Conservation (phyloP, 2,113 vertebrate species). For the Ahaetulla prasina region DNA sequence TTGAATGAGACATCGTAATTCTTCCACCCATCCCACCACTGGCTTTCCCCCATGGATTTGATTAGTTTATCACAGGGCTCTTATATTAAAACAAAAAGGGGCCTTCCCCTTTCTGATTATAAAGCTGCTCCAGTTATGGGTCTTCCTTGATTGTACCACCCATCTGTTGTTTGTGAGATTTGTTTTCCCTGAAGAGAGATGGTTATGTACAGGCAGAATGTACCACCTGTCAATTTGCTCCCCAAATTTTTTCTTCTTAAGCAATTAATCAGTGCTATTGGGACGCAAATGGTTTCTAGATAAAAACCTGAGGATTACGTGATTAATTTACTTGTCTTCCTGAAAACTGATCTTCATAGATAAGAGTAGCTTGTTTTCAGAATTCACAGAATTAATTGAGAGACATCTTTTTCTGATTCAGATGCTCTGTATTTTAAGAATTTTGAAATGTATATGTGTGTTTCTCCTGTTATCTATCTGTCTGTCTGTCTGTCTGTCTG, state of each 20-base stretch:
- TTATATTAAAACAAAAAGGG: conserved; percentile 33
- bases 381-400: background rate
- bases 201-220: conserved; percentile 36
- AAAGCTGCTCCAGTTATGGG: conserved; percentile 11
- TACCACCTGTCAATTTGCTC: conserved; percentile 56
- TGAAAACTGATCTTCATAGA: conserved; percentile 35
- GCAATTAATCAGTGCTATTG: conserved; percentile 42
- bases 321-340: conserved; percentile 38
- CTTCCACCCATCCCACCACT: conserved; percentile 47
- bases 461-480: background rate
- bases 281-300: conserved; percentile 42
- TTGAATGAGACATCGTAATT: conserved; percentile 53
- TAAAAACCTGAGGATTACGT: conserved; percentile 44
- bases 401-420: background rate
- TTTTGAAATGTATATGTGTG: background rate
- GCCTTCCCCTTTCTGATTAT: conserved; percentile 18
- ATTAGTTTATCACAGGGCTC: conserved; percentile 63
- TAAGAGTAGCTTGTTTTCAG: background rate
- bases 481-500: no score
- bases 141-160: conserved; percentile 41
- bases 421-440: background rate
- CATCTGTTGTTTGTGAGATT: conserved; percentile 55
- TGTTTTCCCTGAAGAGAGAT: conserved; percentile 35
- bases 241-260: conserved; percentile 42
- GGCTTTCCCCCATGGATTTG: conserved; percentile 50